Conservation (phyloP, 1,140 invertebrate genomes). For the Lepidostoma basale region DNA sequence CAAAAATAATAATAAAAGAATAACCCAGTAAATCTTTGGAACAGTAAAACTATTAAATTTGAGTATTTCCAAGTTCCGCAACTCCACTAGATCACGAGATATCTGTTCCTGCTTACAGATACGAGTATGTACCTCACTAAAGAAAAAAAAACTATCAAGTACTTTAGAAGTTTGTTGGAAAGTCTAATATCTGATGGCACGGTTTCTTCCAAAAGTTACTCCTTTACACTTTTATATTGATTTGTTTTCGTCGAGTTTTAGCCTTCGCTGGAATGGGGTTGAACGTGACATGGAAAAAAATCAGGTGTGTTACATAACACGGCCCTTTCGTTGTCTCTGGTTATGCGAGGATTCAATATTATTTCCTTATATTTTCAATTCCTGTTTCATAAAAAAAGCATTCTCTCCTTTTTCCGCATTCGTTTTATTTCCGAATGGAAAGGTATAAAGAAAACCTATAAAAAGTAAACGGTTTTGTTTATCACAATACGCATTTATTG, state of each 20-base stretch:
- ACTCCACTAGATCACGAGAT: no score
- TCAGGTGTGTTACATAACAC: constrained; percentile 3
- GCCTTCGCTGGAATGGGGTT: constrained; percentile 2
- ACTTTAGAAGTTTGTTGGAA: constrained; percentile 21
- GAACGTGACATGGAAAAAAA: constrained; percentile 26
- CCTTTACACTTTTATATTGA: constrained; percentile 35
- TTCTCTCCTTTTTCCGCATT: no score
- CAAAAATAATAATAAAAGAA: no score
- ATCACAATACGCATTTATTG: no score
- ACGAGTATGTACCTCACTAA: background rate
- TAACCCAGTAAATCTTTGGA: no score
- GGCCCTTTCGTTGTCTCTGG: background rate
- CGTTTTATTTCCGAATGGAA: no score
- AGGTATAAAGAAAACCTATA: no score
- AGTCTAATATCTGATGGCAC: constrained; percentile 39
- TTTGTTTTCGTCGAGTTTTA: constrained; percentile 37
- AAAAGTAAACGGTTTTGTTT: no score
- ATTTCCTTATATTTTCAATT: no score
- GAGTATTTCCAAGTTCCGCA: no score
- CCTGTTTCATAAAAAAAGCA: no score
- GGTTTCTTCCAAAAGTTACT: constrained; percentile 20
- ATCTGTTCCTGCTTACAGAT: background rate
- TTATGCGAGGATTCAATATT: background rate
- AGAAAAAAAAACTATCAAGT: constrained; percentile 18
- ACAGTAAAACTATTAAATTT: no score